Base-by-base conservation (phyloP, 2,113 vertebrate species). In the Urocynchramus pylzowi region DNA sequence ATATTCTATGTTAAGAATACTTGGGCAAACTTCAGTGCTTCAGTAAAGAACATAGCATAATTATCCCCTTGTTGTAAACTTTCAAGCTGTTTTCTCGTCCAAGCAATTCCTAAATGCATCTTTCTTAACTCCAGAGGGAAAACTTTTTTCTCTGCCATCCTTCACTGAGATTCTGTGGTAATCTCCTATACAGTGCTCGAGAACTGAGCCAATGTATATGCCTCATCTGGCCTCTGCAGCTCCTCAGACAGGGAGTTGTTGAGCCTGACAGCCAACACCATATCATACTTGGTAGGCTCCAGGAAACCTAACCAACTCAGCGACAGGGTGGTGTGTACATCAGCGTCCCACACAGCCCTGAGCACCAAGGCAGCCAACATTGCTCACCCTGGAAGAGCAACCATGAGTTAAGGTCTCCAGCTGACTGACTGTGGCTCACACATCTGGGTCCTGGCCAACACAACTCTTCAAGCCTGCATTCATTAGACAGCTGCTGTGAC, bases 201-300 rank as follows among this genome's bases (percentile, higher is more conserved):
- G 10, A 76, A 33, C 16, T 59, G 33, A 10, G 27, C 26, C 56
- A n/a, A 1, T 24, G 9, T 15, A 11, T 35, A 19, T 9, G 10
- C 16, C 9, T 68, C 3, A 2, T 35, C 27, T 22, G n/a, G 23
- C 18, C 52, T 68, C 35, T 54, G 52, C 47, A 35, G 23, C 41
- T 75, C 5, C 16, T 75, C 47, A 70, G 23, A 73, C 16, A 31
- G 23, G 1, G 2, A 75, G 50, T 0, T 3, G 2, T 44, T 18
- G 4, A 26, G 18, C 0, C 0, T 9, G 22, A 35, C 37, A n/a
- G 16, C 6, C 10, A 30, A 35, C 1, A 3, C 7, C 24, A 45
- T 17, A 45, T 8, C 4, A 6, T 2, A 0, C 10, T 7, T 10
- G 39, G 28, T 26, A 53, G 63, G 20, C 22, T 65, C 17, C 35